phyloP scores from a whole-genome alignment of 2,888 invertebrate genomes.

The Plagodis dolabraria region DNA sequence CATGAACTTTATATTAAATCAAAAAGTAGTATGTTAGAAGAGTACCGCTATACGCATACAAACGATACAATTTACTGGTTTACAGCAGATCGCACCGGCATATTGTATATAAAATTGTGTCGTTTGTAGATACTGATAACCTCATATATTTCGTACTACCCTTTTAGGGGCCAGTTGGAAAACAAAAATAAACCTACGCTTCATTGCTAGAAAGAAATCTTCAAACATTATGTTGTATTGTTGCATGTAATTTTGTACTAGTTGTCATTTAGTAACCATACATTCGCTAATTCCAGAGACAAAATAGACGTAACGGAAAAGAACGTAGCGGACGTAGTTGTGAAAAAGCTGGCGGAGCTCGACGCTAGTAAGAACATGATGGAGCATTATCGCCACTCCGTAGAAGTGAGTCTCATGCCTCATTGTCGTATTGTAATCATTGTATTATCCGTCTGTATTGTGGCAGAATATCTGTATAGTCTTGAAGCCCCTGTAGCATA shows the following conservation, averaged over 20 bases:
- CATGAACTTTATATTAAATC: too few species aligned
- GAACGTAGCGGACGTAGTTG: slow-evolving; percentile 76
- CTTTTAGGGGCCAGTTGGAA: too few species aligned
- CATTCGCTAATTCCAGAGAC: slow-evolving; percentile 62
- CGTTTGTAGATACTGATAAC: too few species aligned
- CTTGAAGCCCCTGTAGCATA: too few species aligned
- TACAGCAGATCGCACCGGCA: too few species aligned
- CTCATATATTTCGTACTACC: too few species aligned
- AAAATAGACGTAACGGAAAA: slow-evolving; percentile 75
- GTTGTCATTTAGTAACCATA: slow-evolving; percentile 26
- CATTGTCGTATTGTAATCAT: slow-evolving; percentile 1
- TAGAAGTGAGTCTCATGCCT: slow-evolving; percentile 65
- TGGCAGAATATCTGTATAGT: slow-evolving; percentile 8
- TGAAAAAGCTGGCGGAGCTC: slow-evolving; percentile 74
- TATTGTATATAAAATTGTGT: too few species aligned
- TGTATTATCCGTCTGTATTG: background rate
- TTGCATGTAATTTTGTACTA: background rate
- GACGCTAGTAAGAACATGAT: slow-evolving; percentile 75
- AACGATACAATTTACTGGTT: too few species aligned
- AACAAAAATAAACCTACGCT: too few species aligned
- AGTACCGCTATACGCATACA: too few species aligned
- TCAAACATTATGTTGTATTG: too few species aligned
- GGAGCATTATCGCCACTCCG: slow-evolving; percentile 74
- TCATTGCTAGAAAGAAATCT: background rate
- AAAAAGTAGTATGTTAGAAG: too few species aligned